Evolutionary conservation across 2,797 vertebrate genomes (phyloP).

Genomic region (Megalops cyprinoides): DNA sequence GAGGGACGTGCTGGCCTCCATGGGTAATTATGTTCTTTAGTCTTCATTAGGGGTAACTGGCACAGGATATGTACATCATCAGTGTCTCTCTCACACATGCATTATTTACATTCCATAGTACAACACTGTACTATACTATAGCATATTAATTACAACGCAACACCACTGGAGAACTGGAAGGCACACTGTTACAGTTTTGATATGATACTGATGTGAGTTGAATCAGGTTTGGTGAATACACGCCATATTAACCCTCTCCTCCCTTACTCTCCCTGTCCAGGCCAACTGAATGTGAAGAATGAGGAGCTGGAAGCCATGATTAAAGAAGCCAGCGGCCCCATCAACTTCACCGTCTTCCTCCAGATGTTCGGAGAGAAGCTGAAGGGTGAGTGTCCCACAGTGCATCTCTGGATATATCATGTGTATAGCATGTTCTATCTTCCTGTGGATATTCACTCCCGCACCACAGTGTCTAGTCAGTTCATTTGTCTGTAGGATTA

Average conservation of each 20-base stretch:
- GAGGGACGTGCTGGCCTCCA: constrained; percentile 87
- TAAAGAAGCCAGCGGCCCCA: constrained; percentile 91
- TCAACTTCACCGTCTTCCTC: constrained; percentile 96
- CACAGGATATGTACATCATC: background rate
- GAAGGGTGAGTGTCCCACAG: constrained; percentile 74
- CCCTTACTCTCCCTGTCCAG: constrained; percentile 41
- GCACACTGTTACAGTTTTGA: background rate
- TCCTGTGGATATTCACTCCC: background rate
- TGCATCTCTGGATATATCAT: background rate
- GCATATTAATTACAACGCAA: background rate
- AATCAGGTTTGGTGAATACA: background rate
- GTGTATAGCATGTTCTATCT: background rate
- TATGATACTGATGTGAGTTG: background rate
- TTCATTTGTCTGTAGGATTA: background rate
- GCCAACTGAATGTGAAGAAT: constrained; percentile 88
- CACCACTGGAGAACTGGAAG: background rate
- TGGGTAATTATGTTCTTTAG: constrained; percentile 70
- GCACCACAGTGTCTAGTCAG: background rate
- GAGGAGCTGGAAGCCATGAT: constrained; percentile 93
- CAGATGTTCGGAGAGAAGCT: constrained; percentile 97
- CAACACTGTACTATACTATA: background rate
- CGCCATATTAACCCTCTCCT: background rate
- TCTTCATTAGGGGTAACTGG: background rate
- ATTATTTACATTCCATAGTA: constrained; percentile 12
- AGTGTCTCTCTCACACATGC: background rate